Percentiles rank a stretch among this genome's conserved stretches.
These are phyloP conservation scores for Panzeria rudis DNA, from an alignment of 2,888 invertebrate genomes.

Conservation along the genomic window DNA sequence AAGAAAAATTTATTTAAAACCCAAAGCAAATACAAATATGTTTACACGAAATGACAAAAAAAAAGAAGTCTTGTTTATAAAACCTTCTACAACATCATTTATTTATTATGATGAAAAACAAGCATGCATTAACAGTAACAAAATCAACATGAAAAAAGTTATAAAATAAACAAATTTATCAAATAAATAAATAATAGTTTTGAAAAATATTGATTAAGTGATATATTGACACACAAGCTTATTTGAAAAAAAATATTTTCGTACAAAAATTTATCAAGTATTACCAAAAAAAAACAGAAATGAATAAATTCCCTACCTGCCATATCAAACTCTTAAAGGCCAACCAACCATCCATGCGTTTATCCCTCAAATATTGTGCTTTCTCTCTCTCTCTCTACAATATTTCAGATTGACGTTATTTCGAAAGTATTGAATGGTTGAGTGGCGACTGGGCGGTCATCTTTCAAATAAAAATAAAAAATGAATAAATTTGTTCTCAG, in stretches of 20 bases:
- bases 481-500: not conserved
- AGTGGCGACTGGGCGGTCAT: constrained; percentile 34
- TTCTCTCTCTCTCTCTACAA: not conserved
- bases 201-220: constrained; percentile 22
- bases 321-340: constrained; percentile 34
- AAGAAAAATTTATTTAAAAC: too few relatives aligned
- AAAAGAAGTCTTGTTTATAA: constrained; percentile 19
- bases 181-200: constrained; percentile 24
- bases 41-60: not conserved
- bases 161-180: constrained; percentile 43
- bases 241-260: constrained; percentile 10
- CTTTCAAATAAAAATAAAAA: constrained; percentile 18
- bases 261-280: constrained; percentile 36
- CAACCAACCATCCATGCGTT: constrained; percentile 21
- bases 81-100: not conserved
- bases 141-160: constrained; percentile 34
- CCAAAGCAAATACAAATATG: constrained; percentile 19
- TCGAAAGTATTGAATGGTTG: constrained; percentile 30
- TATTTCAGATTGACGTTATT: constrained; percentile 41
- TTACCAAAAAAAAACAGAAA: constrained; percentile 5
- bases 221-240: constrained; percentile 40
- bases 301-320: constrained; percentile 21
- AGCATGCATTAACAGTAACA: constrained; percentile 10
- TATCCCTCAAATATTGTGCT: constrained; percentile 5
- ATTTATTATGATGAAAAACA: constrained; percentile 23